Percentiles rank a stretch among this genome's conserved stretches.
Evolutionary conservation across 2,113 vertebrate genomes (phyloP).

Genomic region (Phrynosoma blainvillii): DNA sequence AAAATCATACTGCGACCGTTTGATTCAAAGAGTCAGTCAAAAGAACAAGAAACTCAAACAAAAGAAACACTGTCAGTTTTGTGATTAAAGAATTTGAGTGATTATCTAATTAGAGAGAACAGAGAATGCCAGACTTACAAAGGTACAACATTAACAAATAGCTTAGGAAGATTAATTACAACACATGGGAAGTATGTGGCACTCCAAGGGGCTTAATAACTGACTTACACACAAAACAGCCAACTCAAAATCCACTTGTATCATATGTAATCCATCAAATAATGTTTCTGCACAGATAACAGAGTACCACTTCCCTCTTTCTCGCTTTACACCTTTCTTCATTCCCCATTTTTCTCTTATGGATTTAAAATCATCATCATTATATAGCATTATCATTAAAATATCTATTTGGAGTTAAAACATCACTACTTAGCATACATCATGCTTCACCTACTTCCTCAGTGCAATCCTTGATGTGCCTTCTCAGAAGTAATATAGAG

Average conservation of each 20-base stretch:
- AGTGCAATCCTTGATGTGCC: too few species aligned
- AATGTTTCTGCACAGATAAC: neutral
- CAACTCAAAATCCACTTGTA: neutral
- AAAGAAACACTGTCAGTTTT: neutral
- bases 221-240: neutral
- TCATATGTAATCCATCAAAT: neutral
- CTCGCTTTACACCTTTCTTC: neutral
- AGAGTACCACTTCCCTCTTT: neutral
- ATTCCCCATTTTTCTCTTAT: neutral
- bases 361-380: neutral
- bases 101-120: conserved; percentile 5
- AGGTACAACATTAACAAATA: neutral
- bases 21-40: conserved; percentile 20
- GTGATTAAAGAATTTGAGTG: rapidly evolving
- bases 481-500: too few species aligned
- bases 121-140: neutral
- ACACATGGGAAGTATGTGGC: neutral
- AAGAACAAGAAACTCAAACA: neutral
- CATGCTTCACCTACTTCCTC: too few species aligned
- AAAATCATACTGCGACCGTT: neutral
- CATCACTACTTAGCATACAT: too few species aligned
- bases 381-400: too few species aligned
- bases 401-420: too few species aligned
- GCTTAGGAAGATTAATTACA: conserved; percentile 35
- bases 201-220: neutral